Base-by-base conservation (phyloP, 2,888 invertebrate species). In the Phortica magna region DNA sequence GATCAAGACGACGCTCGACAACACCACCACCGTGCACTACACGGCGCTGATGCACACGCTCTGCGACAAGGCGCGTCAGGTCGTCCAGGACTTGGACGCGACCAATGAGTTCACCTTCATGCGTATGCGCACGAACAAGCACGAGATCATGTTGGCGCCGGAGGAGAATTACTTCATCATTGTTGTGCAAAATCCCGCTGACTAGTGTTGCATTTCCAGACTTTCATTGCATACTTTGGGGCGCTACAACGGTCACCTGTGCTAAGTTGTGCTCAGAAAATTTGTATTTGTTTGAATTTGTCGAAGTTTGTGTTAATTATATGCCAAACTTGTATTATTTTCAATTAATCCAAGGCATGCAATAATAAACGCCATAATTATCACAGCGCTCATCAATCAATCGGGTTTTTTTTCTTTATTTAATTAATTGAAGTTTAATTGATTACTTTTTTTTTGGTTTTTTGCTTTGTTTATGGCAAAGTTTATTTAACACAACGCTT, bases 1-100 rank as follows among this genome's bases (percentile, higher is more conserved):
- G 19, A 88, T 87, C 14, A 87, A 87, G 74, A 79, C 87, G 5
- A 87, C 88, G 0, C 7, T 87, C 77, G 88, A 87, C 0, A 81
- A 87, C 31, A 75, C 64, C 9, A 2, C 22, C 7, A 67, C 85
- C 0, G 73, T 76, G 14, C 76, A 76, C 10, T 76, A 76, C 19
- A 31, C 71, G 7, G 71, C 64, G 19, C 19, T 76, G 39, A 76
- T 72, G 72, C 12, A 39, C 10, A 61, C 31, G n/a, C 70, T 76
- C 12, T 41, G 19, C 48, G 76, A 76, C 43, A 76, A 76, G 59
- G 64, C 61, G 31, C 53, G 53, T 10, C 70, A 88, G 68, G 79
- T 83, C 61, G 78, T 87, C 1, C 2, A 77, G 6, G 87, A 87
- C 64, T 57, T 87, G 81, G 87, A 87, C 41, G 59, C 75, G 41